phyloP scores from a whole-genome alignment of 2,113 vertebrate species.

The Lagenorhynchus albirostris region DNA sequence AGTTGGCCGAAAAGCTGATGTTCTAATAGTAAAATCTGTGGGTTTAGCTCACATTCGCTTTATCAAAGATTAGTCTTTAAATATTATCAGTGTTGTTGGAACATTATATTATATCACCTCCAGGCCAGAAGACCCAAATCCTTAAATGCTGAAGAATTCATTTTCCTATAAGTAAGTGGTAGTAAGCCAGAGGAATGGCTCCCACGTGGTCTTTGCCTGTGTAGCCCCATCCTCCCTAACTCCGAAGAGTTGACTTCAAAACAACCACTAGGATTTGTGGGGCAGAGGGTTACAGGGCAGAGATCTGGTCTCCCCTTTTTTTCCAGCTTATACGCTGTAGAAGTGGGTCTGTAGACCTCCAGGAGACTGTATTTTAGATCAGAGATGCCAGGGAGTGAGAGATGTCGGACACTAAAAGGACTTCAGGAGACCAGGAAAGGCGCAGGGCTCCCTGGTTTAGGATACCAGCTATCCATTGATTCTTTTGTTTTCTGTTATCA shows the following conservation, averaged over 20 bases:
- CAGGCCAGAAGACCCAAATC: not conserved
- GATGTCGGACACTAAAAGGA: not conserved
- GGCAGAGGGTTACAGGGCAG: not conserved
- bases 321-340: rapidly evolving
- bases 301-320: not conserved
- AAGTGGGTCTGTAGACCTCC: not conserved
- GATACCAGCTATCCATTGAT: not conserved
- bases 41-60: not conserved
- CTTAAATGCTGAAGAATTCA: not conserved
- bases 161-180: not conserved
- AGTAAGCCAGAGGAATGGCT: not conserved
- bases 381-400: not conserved
- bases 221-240: not conserved
- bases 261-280: not conserved
- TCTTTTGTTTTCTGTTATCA: not conserved
- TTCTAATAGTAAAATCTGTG: not conserved
- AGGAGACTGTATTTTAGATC: not conserved
- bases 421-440: not conserved
- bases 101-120: not conserved
- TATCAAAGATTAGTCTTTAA: not conserved
- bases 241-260: not conserved
- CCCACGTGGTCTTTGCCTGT: not conserved
- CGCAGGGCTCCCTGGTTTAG: not conserved
- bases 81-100: not conserved
- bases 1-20: not conserved